Evolutionary conservation across 2,888 invertebrate species (phyloP).

Genomic region (Tetanocera ferruginea): DNA sequence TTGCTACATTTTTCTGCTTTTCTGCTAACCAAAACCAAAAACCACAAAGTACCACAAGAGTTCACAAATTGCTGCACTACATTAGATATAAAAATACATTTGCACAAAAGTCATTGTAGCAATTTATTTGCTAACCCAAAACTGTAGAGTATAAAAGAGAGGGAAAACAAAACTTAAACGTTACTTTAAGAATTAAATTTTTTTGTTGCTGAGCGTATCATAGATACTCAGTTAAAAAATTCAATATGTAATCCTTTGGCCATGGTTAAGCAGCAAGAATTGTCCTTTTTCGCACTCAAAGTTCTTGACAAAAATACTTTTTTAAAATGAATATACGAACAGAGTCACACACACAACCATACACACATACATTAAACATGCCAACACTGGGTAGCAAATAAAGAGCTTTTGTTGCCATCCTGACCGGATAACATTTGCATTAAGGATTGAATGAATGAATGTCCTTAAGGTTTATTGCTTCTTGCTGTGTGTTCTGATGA

Average conservation of each 20-base stretch:
- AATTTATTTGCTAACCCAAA: neutral
- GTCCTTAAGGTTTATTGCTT: constrained; percentile 31
- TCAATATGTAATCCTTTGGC: neutral
- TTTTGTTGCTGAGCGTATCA: no score
- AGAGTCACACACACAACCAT: neutral
- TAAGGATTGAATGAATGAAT: constrained; percentile 20
- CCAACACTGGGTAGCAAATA: constrained; percentile 49
- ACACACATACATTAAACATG: constrained; percentile 50
- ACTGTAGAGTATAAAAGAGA: neutral
- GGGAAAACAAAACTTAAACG: neutral
- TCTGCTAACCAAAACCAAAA: no score
- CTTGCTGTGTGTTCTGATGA: neutral
- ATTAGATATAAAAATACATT: no score
- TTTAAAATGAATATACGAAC: neutral
- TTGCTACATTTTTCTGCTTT: no score
- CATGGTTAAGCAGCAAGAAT: neutral
- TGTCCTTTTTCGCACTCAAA: neutral
- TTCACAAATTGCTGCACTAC: no score
- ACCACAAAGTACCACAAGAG: no score
- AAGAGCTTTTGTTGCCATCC: constrained; percentile 21
- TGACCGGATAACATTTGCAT: constrained; percentile 29
- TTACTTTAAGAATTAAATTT: neutral
- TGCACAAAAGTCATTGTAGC: no score
- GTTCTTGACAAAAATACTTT: neutral
- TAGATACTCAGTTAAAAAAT: no score